Evolutionary conservation across 2,113 vertebrate genomes (phyloP).

Genomic region (Plotosus lineatus): DNA sequence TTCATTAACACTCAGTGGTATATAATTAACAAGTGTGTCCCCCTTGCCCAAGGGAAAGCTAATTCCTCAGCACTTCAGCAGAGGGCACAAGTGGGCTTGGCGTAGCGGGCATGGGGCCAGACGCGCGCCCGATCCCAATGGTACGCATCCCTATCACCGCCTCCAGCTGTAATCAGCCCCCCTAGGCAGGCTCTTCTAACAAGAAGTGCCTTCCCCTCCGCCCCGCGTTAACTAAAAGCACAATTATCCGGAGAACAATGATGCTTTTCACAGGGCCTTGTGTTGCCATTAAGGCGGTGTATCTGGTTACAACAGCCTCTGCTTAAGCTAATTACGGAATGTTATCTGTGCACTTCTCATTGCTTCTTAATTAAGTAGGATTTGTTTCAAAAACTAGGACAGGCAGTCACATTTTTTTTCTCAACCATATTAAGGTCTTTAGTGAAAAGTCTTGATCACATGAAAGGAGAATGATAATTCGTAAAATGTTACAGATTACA

Average conservation of each 20-base stretch:
- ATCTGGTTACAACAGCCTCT: conserved; percentile 78
- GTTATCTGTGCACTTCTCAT: conserved; percentile 76
- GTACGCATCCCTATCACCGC: conserved; percentile 61
- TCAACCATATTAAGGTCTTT: conserved; percentile 18
- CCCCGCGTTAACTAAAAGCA: conserved; percentile 80
- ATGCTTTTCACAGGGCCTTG: conserved; percentile 78
- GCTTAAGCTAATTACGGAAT: conserved; percentile 80
- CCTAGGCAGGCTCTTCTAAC: conserved; percentile 73
- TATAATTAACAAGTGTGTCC: conserved; percentile 78
- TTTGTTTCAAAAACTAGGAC: conserved; percentile 71
- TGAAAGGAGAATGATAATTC: not conserved
- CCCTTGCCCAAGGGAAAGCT: conserved; percentile 73
- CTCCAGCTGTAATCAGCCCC: conserved; percentile 74
- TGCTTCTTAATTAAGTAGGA: conserved; percentile 80
- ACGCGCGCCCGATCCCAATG: conserved; percentile 63
- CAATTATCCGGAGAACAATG: conserved; percentile 84
- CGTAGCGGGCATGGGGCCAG: conserved; percentile 76
- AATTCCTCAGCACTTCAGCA: conserved; percentile 77
- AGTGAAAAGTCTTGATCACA: conserved; percentile 13
- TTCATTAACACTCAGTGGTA: conserved; percentile 78
- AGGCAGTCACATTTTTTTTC: conserved; percentile 45
- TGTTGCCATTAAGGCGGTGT: conserved; percentile 79
- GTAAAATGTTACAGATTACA: conserved; percentile 11
- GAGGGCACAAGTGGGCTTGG: conserved; percentile 79
- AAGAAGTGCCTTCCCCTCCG: conserved; percentile 73